Percentiles rank a stretch among this genome's conserved stretches.
These are phyloP conservation scores for Archilochus colubris DNA, from an alignment of 2,113 vertebrate genomes.

Conservation along the genomic window DNA sequence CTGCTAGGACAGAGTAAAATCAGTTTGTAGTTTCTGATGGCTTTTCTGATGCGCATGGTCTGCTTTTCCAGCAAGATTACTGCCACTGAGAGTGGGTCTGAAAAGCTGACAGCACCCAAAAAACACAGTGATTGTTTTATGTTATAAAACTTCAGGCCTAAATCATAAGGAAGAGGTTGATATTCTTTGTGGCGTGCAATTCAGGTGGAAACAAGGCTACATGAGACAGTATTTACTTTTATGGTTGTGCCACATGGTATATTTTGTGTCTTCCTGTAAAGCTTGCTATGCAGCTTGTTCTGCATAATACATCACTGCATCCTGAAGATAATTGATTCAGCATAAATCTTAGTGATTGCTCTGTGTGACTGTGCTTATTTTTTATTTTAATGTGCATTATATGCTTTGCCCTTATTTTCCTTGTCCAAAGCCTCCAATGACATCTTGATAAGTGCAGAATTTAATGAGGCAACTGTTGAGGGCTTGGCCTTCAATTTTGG, in stretches of 20 bases:
- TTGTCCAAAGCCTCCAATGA: neutral
- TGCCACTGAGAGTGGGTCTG: neutral
- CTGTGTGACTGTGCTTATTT: neutral
- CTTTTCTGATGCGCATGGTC: fast-evolving
- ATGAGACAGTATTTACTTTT: neutral
- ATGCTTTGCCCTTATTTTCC: neutral
- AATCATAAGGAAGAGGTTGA: neutral
- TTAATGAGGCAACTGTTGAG: neutral
- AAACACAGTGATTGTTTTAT: neutral
- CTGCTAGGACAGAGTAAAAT: neutral
- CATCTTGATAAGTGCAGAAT: neutral
- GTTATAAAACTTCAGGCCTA: fast-evolving
- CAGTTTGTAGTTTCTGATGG: fast-evolving
- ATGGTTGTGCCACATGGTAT: neutral
- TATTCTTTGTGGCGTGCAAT: neutral
- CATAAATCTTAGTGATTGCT: neutral
- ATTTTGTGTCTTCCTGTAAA: neutral
- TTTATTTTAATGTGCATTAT: neutral
- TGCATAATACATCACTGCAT: neutral
- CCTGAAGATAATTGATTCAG: neutral
- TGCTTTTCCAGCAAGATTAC: neutral
- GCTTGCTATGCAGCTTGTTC: neutral
- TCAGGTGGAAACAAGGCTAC: neutral
- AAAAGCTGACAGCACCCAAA: neutral
- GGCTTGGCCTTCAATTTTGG: neutral